These are phyloP conservation scores for Sphaerophoria rueppellii DNA, from an alignment of 2,888 invertebrate species.

Conservation along the genomic window DNA sequence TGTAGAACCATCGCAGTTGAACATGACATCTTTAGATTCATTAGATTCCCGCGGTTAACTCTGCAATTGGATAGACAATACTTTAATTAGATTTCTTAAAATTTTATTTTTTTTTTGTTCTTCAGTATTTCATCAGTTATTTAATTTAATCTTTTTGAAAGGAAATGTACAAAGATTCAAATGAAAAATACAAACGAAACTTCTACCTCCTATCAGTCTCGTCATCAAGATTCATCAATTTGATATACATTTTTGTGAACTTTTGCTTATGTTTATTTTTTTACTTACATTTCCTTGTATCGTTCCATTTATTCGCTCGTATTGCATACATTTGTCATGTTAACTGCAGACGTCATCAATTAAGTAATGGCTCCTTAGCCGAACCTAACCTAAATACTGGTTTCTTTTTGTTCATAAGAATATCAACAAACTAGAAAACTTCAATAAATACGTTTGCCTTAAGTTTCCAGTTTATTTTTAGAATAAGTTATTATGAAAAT, in stretches of 20 bases:
- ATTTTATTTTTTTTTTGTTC: too few relatives aligned
- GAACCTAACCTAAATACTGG: too few relatives aligned
- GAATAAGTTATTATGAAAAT: neutral
- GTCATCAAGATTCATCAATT: slow-evolving; percentile 74
- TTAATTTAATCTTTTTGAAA: slow-evolving; percentile 47
- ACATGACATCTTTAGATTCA: too few relatives aligned
- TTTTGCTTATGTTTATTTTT: neutral
- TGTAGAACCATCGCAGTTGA: too few relatives aligned
- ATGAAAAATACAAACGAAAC: slow-evolving; percentile 70
- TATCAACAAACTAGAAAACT: slow-evolving; percentile 12
- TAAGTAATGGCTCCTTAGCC: too few relatives aligned
- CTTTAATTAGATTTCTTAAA: too few relatives aligned
- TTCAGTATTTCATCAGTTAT: slow-evolving; percentile 61
- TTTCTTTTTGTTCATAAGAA: neutral
- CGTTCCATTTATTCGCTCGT: slow-evolving; percentile 85
- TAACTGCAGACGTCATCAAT: too few relatives aligned
- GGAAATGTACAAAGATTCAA: slow-evolving; percentile 36
- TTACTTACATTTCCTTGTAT: slow-evolving; percentile 98
- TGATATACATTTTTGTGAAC: neutral
- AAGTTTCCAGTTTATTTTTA: slow-evolving; percentile 58
- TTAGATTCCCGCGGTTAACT: too few relatives aligned
- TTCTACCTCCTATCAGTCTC: slow-evolving; percentile 73
- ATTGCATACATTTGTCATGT: too few relatives aligned
- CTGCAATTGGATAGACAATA: too few relatives aligned
- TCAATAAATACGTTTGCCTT: slow-evolving; percentile 32